Base-by-base conservation (phyloP, 2,113 vertebrate species). In the Pomatostomus ruficeps region DNA sequence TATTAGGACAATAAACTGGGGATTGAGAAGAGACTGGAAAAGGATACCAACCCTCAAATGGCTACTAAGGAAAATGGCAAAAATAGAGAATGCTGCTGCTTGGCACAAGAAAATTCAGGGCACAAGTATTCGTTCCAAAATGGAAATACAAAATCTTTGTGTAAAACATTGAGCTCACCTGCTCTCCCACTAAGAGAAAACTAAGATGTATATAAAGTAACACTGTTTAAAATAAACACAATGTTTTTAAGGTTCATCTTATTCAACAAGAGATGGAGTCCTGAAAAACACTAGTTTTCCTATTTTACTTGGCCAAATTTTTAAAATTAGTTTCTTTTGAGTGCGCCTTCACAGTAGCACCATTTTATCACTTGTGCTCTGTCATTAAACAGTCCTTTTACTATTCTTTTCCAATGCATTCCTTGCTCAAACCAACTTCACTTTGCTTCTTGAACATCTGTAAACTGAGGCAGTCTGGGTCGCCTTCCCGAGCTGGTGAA, bases 401-500 rank as follows among this genome's bases (percentile, higher is more conserved):
- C 38, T 42, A 4, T 6, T 57, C 31, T 61, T 81, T 45, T 18
- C n/a, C 38, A 73, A 61, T 1, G 2, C 5, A 57, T 36, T 79
- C 33, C 54, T 76, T 68, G 28, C 20, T 35, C 61, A 93, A 82
- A 49, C 28, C 38, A 76, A 24, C 68, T 71, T 33, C 11, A 29
- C 42, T 88, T 75, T 59, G 33, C 21, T 75, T 25, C 43, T 49
- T 52, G 77, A 71, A 38, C 46, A 43, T 5, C n/a, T 3, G 11
- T 20, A 55, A 74, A 45, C 40, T 52, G 55, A 82, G 26, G 52
- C 66, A 83, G 29, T 6, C 28, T 35, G 46, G 17, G 31, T n/a
- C 2, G 0, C 12, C 43, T 7, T 91, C 40, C 49, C 0, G 0
- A 71, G 84, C 51, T 48, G 42, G 7, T 26, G 29, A 86, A 96